A percentile compares a stretch with the other conserved stretches of the same genome.
Evolutionary conservation across 2,113 vertebrate species (phyloP).

Genomic region (Hemiprocne comata): DNA sequence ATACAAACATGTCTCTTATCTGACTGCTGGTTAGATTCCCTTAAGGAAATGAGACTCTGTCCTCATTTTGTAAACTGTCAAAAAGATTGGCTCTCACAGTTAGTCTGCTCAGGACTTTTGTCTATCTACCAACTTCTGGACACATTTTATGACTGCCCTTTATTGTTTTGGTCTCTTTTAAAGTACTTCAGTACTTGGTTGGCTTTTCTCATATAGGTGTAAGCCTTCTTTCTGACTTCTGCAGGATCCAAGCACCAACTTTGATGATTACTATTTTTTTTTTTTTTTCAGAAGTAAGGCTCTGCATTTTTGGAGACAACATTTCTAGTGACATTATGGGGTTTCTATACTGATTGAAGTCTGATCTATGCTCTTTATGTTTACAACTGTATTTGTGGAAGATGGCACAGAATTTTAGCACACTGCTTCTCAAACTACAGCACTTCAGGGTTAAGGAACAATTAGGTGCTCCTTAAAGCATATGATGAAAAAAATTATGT

Average conservation of each 20-base stretch:
- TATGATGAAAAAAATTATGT: accelerated
- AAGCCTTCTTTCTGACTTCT: neutral
- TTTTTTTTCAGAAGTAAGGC: neutral
- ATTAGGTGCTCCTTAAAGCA: neutral
- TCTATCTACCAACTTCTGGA: neutral
- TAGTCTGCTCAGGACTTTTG: neutral
- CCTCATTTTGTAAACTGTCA: neutral
- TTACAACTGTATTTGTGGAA: neutral
- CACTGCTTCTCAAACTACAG: neutral
- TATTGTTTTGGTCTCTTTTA: neutral
- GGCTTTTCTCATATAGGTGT: neutral
- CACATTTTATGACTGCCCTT: neutral
- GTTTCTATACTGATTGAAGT: neutral
- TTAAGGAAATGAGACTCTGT: neutral
- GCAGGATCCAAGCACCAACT: neutral
- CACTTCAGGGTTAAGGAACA: neutral
- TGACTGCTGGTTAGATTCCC: neutral
- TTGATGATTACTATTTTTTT: neutral
- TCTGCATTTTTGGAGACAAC: neutral
- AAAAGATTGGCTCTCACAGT: neutral
- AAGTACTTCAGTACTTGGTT: neutral
- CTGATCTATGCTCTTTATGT: neutral
- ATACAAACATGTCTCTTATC: neutral
- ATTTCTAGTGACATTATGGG: neutral
- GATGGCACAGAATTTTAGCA: neutral